Base-by-base conservation (phyloP, 1,140 invertebrate genomes). In the Drosophila subobscura region DNA sequence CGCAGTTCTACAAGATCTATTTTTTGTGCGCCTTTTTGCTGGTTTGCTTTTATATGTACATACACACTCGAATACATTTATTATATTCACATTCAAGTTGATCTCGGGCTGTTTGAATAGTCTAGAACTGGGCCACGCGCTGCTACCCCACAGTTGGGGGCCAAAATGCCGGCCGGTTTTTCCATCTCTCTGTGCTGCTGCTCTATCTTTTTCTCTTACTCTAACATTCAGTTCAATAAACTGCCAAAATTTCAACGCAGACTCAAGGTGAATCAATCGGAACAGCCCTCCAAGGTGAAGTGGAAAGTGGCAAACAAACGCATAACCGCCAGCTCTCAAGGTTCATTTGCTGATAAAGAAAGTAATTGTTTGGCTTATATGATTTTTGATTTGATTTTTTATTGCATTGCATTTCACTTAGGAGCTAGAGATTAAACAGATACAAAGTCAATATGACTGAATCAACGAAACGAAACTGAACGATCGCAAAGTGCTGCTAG, bases 371-470 rank as follows among this genome's bases (percentile, higher is more conserved):
- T 49, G 45, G 42, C 22, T 45, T 33, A 49, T 49, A 44, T 55
- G 14, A 52, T 41, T 40, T 22, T 22, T 33, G 42, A 37, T 52
- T 41, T 41, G 10, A 37, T 37, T 1, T 65, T 54, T 67, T 68
- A 66, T 72, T 72, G 29, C 64, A 54, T 52, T 41, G 40, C 37
- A 50, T 60, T 67, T 25, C 12, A 27, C 77, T 81, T 81, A 81
- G 14, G 7, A 27, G 29, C 61, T 81, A 83, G 7, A 51, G 22
- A 12, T 63, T 58, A 57, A 64, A 33, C 54, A 14, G 49, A 47
- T 49, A 76, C 65, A 51, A 65, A 75, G 60, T 84, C 79, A 84
- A 83, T 83, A 83, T 83, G 79, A 84, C 75, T 80, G 68, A 81
- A 40, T 73, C 41, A 83, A 83, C 70, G 61, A 65, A 65, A 60